Conservation (phyloP, 1,140 invertebrate genomes). For the Drosophila nannoptera region DNA sequence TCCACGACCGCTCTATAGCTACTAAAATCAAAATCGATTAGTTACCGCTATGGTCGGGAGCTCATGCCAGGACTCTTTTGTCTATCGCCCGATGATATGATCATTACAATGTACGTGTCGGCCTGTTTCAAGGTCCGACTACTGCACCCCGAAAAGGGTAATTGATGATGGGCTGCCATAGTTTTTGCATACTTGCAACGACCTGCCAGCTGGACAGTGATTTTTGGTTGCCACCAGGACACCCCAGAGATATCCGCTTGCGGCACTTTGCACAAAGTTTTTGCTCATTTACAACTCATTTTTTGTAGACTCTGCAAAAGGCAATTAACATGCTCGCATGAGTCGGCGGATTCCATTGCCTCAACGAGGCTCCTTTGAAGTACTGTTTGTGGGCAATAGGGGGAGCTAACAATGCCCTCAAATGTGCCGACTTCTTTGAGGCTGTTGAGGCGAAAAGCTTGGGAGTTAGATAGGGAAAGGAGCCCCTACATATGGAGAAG, state of each 20-base stretch:
- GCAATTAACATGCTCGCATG: slow-evolving; percentile 71
- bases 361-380: slow-evolving; percentile 58
- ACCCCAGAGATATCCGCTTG: slow-evolving; percentile 4
- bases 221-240: slow-evolving; percentile 32
- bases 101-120: slow-evolving; percentile 63
- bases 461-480: no score
- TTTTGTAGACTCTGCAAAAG: slow-evolving; percentile 71
- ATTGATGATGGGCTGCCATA: slow-evolving; percentile 55
- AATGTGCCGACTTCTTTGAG: slow-evolving; percentile 25
- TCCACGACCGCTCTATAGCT: slow-evolving; percentile 9
- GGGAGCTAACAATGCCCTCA: slow-evolving; percentile 31
- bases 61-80: slow-evolving; percentile 33
- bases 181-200: slow-evolving; percentile 44
- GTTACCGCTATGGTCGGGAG: slow-evolving; percentile 46
- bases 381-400: background rate
- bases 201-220: slow-evolving; percentile 46
- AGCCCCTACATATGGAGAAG: background rate
- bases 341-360: slow-evolving; percentile 42
- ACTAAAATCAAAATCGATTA: slow-evolving; percentile 53
- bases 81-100: slow-evolving; percentile 54
- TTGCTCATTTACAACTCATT: slow-evolving; percentile 76
- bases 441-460: no score
- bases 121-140: slow-evolving; percentile 49
- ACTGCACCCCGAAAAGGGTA: slow-evolving; percentile 34
- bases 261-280: slow-evolving; percentile 40